These are phyloP conservation scores for Vipera ursinii DNA, from an alignment of 2,797 vertebrate genomes.

Conservation along the genomic window DNA sequence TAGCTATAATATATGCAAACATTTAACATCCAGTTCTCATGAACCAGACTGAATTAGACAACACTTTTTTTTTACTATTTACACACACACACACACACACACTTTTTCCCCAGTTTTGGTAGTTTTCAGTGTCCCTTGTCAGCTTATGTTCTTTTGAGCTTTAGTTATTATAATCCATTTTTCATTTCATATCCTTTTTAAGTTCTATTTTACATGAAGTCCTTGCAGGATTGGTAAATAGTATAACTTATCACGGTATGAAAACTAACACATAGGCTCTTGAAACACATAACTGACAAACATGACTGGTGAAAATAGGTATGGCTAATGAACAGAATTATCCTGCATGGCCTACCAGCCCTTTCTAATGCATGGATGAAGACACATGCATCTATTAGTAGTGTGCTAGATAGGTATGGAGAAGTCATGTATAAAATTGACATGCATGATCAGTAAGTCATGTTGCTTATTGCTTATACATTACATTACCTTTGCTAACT, in stretches of 20 bases:
- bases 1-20: not conserved
- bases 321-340: not conserved
- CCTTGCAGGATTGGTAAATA: conserved; percentile 12
- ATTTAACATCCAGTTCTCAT: not conserved
- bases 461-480: not conserved
- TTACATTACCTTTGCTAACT: not conserved
- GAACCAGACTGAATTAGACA: not conserved
- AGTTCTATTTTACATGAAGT: not conserved
- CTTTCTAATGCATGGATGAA: not conserved
- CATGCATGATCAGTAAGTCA: not conserved
- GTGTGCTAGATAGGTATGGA: not conserved
- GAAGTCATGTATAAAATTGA: not conserved
- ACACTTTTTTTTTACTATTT: not conserved
- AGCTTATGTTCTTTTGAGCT: not conserved
- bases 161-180: not conserved
- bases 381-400: not conserved
- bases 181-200: not conserved
- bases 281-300: not conserved
- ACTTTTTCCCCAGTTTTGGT: not conserved
- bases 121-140: not conserved
- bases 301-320: not conserved
- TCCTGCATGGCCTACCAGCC: not conserved
- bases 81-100: not conserved
- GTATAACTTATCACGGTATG: conserved; percentile 18
- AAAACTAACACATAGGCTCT: not conserved